Evolutionary conservation across 2,797 vertebrate species (phyloP).

Genomic region (Cynopterus sphinx): DNA sequence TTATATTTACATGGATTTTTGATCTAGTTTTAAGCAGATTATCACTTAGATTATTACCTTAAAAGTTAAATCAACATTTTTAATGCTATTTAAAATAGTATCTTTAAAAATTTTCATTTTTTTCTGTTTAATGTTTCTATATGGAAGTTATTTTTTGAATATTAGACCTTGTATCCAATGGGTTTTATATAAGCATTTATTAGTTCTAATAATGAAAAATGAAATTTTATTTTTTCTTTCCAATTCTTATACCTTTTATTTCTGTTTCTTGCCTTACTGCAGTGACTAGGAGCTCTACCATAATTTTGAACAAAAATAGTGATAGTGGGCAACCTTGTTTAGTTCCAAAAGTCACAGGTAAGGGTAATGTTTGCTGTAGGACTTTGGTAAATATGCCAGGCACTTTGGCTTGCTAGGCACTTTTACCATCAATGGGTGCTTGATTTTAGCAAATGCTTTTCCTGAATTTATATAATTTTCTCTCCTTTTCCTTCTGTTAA

Average conservation of each 20-base stretch:
- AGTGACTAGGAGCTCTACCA: not conserved
- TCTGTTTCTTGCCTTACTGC: not conserved
- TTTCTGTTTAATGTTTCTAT: not conserved
- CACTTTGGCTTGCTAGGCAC: not conserved
- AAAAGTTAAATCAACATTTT: not conserved
- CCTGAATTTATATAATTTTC: not conserved
- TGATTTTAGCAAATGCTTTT: not conserved
- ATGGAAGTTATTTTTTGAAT: not conserved
- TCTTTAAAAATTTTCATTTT: not conserved
- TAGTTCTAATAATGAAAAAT: constrained; percentile 11
- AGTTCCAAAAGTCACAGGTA: not conserved
- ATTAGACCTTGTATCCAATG: not conserved
- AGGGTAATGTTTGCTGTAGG: not conserved
- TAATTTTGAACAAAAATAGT: constrained; percentile 21
- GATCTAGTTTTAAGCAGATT: constrained; percentile 4
- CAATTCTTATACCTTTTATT: not conserved
- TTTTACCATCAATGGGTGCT: not conserved
- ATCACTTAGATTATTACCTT: not conserved
- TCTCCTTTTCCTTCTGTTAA: not conserved
- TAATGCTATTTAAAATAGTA: not conserved
- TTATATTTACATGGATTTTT: constrained; percentile 37
- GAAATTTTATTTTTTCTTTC: not conserved
- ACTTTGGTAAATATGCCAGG: not conserved
- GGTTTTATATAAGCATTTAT: constrained; percentile 29
- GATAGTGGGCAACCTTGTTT: not conserved